phyloP scores from a whole-genome alignment of 1,140 invertebrate genomes.

The Drosophila rhopaloa region DNA sequence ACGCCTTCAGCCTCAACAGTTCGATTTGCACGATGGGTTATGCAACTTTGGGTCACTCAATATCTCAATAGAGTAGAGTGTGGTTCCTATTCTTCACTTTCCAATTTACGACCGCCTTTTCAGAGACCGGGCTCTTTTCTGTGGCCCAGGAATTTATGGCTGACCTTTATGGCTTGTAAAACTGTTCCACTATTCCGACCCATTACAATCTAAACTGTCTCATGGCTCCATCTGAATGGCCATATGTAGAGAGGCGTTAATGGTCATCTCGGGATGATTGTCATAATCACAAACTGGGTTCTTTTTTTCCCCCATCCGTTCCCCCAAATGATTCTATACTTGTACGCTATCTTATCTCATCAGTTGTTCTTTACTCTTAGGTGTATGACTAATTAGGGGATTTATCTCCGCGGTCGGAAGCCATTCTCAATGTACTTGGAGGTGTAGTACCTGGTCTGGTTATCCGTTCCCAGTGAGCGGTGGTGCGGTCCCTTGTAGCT shows the following conservation, averaged over 20 bases:
- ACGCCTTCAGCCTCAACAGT: conserved; percentile 13
- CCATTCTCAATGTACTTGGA: conserved; percentile 57
- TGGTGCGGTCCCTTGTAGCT: conserved; percentile 69
- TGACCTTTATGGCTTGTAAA: conserved; percentile 56
- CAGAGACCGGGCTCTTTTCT: not conserved
- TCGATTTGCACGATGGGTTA: conserved; percentile 34
- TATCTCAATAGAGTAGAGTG: not conserved
- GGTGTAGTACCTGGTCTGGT: conserved; percentile 57
- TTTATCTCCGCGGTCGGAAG: conserved; percentile 14
- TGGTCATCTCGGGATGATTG: conserved; percentile 33
- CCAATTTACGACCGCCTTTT: conserved; percentile 31
- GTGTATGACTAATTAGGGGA: not conserved
- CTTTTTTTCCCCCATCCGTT: not conserved
- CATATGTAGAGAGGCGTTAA: conserved; percentile 57
- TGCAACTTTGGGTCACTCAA: conserved; percentile 14
- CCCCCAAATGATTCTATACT: not conserved
- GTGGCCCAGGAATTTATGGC: conserved; percentile 57
- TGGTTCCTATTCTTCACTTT: conserved; percentile 29
- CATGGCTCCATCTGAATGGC: not conserved
- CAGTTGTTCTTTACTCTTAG: not conserved
- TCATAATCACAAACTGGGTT: conserved; percentile 14
- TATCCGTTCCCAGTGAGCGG: conserved; percentile 11
- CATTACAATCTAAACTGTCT: conserved; percentile 43
- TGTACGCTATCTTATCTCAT: not conserved
- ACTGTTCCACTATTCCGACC: conserved; percentile 19